Conservation (phyloP, 2,888 invertebrate genomes). For the Leucania comma region DNA sequence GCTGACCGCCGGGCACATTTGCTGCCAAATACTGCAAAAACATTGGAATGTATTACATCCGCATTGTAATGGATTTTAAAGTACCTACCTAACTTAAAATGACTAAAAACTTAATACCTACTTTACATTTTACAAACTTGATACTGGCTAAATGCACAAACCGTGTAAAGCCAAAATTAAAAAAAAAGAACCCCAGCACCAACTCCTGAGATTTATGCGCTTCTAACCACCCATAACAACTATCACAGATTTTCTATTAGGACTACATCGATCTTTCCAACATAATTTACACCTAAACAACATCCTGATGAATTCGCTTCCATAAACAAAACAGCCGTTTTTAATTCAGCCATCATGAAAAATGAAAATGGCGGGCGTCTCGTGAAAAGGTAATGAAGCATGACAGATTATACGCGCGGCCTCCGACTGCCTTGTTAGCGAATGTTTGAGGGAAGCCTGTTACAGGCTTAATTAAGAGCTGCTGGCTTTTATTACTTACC, state of each 20-base stretch:
- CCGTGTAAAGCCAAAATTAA: no score
- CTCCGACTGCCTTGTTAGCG: constrained; percentile 40
- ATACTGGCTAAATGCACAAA: no score
- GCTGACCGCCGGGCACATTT: no score
- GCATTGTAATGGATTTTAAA: no score
- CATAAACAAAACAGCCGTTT: constrained; percentile 14
- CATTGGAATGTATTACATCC: no score
- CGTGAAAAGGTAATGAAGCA: constrained; percentile 58
- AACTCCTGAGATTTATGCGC: not conserved
- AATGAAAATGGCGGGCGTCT: constrained; percentile 30
- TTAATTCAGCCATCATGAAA: not conserved
- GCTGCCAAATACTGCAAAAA: no score
- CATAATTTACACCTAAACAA: not conserved
- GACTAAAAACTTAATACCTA: no score
- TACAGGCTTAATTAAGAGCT: constrained; percentile 30
- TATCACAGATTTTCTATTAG: not conserved
- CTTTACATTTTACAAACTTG: no score
- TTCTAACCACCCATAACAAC: not conserved
- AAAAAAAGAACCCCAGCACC: no score
- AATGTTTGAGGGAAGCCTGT: constrained; percentile 26
- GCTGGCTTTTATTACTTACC: constrained; percentile 8
- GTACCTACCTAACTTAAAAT: no score
- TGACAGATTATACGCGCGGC: constrained; percentile 51
- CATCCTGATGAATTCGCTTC: not conserved
- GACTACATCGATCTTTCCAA: not conserved